These are phyloP conservation scores for Neomonachus schauinslandi DNA, from an alignment of 2,113 vertebrate species.

Conservation along the genomic window DNA sequence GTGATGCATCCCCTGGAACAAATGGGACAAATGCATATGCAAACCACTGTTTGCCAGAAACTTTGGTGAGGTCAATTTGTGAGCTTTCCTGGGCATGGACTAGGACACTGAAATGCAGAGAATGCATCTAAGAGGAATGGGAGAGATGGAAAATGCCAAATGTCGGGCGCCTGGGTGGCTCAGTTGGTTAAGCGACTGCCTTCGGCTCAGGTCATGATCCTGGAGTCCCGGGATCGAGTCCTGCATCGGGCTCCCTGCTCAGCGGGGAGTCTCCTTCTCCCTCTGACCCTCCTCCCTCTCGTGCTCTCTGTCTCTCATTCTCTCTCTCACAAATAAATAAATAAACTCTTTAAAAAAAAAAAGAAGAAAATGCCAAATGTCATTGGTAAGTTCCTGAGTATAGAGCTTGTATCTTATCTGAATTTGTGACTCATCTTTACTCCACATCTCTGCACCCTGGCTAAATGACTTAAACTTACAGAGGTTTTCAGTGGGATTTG, in stretches of 20 bases:
- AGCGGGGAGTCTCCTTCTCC: no score
- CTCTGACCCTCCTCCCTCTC: no score
- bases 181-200: no score
- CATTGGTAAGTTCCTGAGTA: accelerated
- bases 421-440: background rate
- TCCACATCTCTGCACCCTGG: background rate
- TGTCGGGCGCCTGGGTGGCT: no score
- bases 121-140: background rate
- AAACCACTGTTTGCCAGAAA: background rate
- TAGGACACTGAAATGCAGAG: background rate
- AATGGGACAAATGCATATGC: background rate
- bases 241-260: no score
- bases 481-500: background rate
- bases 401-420: background rate
- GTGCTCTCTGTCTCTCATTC: no score
- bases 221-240: no score
- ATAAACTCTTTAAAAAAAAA: no score
- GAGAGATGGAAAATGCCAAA: background rate
- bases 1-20: background rate
- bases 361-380: accelerated
- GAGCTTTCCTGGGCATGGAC: background rate
- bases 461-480: background rate
- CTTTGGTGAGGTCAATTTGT: background rate
- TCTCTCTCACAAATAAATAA: no score
- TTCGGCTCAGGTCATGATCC: no score